Base-by-base conservation (phyloP, 2,888 invertebrate genomes). In the Dichetophora obliterata region DNA sequence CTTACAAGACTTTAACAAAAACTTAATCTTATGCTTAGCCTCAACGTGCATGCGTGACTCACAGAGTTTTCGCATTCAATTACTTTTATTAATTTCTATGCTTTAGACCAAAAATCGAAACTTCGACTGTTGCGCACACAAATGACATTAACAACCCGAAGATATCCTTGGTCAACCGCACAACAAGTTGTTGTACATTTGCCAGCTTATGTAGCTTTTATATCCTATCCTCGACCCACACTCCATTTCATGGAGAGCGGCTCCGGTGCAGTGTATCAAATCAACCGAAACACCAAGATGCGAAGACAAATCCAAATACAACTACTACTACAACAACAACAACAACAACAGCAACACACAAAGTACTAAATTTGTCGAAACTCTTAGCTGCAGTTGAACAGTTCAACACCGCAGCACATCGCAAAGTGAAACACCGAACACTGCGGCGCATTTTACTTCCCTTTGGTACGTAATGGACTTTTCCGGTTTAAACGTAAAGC, bases 181-280 rank as follows among this genome's bases (percentile, higher is more conserved):
- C 79, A 81, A 82, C 82, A 82, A 81, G 80, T 81, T 81, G 82
- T 81, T 81, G 80, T 81, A 80, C 81, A 82, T 78, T 80, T 80
- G 80, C 80, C 81, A 82, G 78, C 82, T 37, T 48, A 22, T 68
- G 68, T 68, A 48, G 68, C 48, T 11, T 5, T 14, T 14, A 3
- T 31, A 16, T 37, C 37, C 31, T 5, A 16, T 22, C 2, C n/a
- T 31, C 8, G 27, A 37, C 34, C 63, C 63, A 34, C 63, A 34
- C n/a, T 31, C 0, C 63, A 31, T 1, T 14, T 22, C 27, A 52
- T 52, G n/a, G 34, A 5, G 11, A 57, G 34, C 19, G 22, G 24
- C 54, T 16, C 54, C 8, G 57, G 27, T 31, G 59, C 68, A 57
- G 59, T 37, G 59, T 48, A 24, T 24, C 66, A 75, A 68, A 59